phyloP scores from a whole-genome alignment of 2,797 vertebrate genomes.

The Enteromius thamalakanensis region DNA sequence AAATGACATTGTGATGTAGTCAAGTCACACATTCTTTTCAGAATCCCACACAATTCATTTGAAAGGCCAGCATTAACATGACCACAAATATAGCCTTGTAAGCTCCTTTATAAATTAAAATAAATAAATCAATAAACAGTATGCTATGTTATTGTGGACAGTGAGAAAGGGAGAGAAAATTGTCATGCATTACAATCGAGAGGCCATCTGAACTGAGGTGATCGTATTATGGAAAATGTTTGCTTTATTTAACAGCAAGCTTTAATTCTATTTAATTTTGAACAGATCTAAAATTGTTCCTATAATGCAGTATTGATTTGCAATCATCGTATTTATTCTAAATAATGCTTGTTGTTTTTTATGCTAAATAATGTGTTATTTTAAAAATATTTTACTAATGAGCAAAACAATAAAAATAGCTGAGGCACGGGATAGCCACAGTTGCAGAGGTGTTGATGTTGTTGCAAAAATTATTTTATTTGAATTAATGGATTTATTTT shows the following conservation, averaged over 20 bases:
- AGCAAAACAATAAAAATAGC: constrained; percentile 17
- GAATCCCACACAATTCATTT: constrained; percentile 43
- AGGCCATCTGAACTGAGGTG: constrained; percentile 10
- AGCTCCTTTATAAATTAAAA: constrained; percentile 37
- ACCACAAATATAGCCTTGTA: constrained; percentile 35
- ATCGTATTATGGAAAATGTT: constrained; percentile 1
- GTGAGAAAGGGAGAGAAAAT: constrained; percentile 29
- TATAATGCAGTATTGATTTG: neutral
- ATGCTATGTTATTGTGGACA: neutral
- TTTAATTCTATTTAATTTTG: neutral
- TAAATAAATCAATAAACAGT: constrained; percentile 32
- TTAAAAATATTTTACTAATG: neutral
- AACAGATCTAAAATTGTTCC: neutral
- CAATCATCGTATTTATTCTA: neutral
- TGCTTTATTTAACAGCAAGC: constrained; percentile 27
- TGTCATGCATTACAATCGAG: neutral
- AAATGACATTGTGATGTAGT: constrained; percentile 72
- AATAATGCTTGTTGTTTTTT: neutral
- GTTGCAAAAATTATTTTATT: neutral
- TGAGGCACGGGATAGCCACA: neutral
- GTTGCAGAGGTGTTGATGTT: constrained; percentile 11
- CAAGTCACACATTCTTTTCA: constrained; percentile 47
- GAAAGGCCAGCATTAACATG: constrained; percentile 50
- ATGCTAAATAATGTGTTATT: neutral
- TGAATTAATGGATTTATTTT: neutral